A percentile compares a stretch with the other conserved stretches of the same genome.
These are phyloP conservation scores for Rhopilema esculentum DNA, from an alignment of 30 jellyfish, hydroid and myxozoan species.

Conservation along the genomic window DNA sequence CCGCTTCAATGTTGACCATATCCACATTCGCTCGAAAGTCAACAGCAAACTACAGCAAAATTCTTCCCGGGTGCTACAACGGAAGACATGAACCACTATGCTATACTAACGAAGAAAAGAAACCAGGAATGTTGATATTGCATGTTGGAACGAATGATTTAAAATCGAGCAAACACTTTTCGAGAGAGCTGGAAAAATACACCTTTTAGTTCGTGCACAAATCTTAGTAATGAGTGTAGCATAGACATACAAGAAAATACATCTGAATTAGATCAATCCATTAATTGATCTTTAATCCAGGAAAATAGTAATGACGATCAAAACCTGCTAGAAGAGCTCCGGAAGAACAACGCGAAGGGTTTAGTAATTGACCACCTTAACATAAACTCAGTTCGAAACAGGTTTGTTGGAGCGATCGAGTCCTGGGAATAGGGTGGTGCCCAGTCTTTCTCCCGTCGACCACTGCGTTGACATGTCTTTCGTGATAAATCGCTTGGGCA, in stretches of 20 bases:
- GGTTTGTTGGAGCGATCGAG: too few species aligned
- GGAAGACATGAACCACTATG: constrained; percentile 33
- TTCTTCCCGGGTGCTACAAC: constrained; percentile 33
- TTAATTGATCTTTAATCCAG: neutral
- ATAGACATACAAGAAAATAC: constrained; percentile 19
- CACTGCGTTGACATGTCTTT: too few species aligned
- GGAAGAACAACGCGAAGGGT: constrained; percentile 35
- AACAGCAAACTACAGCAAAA: constrained; percentile 4
- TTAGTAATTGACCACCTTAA: constrained; percentile 22
- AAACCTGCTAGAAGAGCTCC: neutral
- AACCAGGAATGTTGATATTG: constrained; percentile 25
- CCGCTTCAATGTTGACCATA: too few species aligned
- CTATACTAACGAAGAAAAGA: constrained; percentile 31
- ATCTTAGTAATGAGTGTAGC: constrained; percentile 8
- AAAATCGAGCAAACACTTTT: constrained; percentile 41
- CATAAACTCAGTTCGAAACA: constrained; percentile 29
- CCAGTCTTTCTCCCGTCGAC: too few species aligned
- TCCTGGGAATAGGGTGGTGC: too few species aligned
- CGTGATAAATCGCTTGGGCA: too few species aligned
- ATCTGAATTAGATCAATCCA: constrained; percentile 25
- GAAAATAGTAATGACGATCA: neutral
- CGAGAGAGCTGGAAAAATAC: constrained; percentile 13
- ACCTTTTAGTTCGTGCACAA: neutral
- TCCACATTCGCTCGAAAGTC: too few species aligned
- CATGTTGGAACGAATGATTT: constrained; percentile 38